phyloP scores from a whole-genome alignment of 2,888 invertebrate genomes.

The Julus scanicus region DNA sequence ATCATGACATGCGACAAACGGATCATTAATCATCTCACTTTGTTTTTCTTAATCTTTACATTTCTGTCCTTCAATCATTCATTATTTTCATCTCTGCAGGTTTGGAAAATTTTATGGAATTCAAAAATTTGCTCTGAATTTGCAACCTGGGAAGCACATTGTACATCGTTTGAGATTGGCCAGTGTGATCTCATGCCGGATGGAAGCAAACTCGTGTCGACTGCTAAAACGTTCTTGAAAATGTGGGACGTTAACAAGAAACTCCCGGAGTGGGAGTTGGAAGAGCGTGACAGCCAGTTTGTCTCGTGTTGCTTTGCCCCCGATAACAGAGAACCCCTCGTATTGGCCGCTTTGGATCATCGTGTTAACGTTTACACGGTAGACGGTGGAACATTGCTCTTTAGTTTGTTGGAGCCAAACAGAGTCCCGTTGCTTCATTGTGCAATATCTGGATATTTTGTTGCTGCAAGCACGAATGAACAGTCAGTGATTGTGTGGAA shows the following conservation, averaged over 20 bases:
- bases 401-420: slow-evolving; percentile 46
- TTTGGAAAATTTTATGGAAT: neutral
- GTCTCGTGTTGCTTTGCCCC: slow-evolving; percentile 38
- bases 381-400: slow-evolving; percentile 63
- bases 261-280: slow-evolving; percentile 44
- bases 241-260: slow-evolving; percentile 54
- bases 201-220: slow-evolving; percentile 55
- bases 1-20: too few species aligned
- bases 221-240: slow-evolving; percentile 54
- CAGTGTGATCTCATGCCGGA: slow-evolving; percentile 55
- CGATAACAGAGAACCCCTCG: slow-evolving; percentile 68
- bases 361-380: slow-evolving; percentile 71
- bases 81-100: neutral
- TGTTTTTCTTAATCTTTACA: neutral
- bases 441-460: slow-evolving; percentile 52
- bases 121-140: slow-evolving; percentile 55
- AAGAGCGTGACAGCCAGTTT: slow-evolving; percentile 36
- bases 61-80: too few species aligned
- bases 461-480: slow-evolving; percentile 59
- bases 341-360: slow-evolving; percentile 72
- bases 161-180: slow-evolving; percentile 58
- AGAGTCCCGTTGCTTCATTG: slow-evolving; percentile 15
- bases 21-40: too few species aligned
- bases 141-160: slow-evolving; percentile 57
- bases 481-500: slow-evolving; percentile 58